Percentiles rank a stretch among this genome's conserved stretches.
Evolutionary conservation across 2,797 vertebrate genomes (phyloP).

Genomic region (Lutjanus campechanus): DNA sequence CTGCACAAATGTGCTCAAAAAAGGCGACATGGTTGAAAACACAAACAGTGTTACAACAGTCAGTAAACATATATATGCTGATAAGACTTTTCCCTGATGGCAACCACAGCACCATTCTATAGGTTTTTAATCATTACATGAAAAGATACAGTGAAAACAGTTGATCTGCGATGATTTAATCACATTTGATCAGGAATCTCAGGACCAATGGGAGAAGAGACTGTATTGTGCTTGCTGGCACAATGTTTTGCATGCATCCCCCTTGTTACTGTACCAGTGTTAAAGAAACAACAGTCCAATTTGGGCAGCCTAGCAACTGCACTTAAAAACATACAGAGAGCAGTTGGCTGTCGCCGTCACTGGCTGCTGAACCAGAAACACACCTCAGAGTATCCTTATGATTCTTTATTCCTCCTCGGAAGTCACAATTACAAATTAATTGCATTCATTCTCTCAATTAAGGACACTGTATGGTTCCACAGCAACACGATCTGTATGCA

Average conservation of each 20-base stretch:
- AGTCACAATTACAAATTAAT: conserved; percentile 2
- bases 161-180: conserved; percentile 31
- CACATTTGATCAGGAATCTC: conserved; percentile 7
- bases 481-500: too few relatives aligned
- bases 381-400: not conserved
- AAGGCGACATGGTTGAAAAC: not conserved
- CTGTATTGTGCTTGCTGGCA: not conserved
- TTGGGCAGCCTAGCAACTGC: conserved; percentile 32
- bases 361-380: not conserved
- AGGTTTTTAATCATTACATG: not conserved
- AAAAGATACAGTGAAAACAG: conserved; percentile 5
- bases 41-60: not conserved
- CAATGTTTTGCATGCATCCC: conserved; percentile 12
- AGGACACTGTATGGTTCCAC: too few relatives aligned
- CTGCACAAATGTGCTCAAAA: not conserved
- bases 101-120: not conserved
- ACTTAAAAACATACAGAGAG: not conserved
- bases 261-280: conserved; percentile 26
- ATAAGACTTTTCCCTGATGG: not conserved
- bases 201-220: not conserved
- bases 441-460: too few relatives aligned
- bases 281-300: conserved; percentile 26
- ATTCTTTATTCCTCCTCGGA: not conserved
- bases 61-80: not conserved
- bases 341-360: not conserved